Percentiles rank a stretch among this genome's conserved stretches.
These are phyloP conservation scores for Delia radicum DNA, from an alignment of 1,140 invertebrate genomes.

Conservation along the genomic window DNA sequence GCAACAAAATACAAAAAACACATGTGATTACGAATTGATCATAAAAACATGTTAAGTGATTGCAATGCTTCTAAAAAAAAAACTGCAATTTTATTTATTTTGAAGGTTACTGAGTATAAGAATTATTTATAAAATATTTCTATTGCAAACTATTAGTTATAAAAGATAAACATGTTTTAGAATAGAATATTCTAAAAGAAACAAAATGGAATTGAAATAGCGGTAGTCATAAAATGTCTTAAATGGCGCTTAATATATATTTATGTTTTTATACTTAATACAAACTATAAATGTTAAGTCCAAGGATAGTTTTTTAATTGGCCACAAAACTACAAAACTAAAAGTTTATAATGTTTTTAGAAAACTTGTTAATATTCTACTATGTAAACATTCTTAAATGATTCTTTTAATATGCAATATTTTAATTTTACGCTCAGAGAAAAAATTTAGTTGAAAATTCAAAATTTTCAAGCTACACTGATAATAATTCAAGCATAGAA, in stretches of 20 bases:
- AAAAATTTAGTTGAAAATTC: no score
- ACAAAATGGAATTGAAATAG: not conserved
- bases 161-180: not conserved
- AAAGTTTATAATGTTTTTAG: no score
- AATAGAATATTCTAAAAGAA: not conserved
- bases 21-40: not conserved
- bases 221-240: not conserved
- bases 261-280: not conserved
- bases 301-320: not conserved
- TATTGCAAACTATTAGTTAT: not conserved
- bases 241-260: not conserved
- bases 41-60: no score
- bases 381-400: no score
- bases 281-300: not conserved
- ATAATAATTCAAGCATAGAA: no score
- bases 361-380: no score
- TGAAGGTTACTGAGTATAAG: not conserved
- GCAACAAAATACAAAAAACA: not conserved
- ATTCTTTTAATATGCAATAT: no score
- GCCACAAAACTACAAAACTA: not conserved
- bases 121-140: not conserved
- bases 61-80: no score
- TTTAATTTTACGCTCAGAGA: no score
- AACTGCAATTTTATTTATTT: no score
- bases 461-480: no score